Conservation (phyloP, 2,113 vertebrate species). For the Labeo rohita region DNA sequence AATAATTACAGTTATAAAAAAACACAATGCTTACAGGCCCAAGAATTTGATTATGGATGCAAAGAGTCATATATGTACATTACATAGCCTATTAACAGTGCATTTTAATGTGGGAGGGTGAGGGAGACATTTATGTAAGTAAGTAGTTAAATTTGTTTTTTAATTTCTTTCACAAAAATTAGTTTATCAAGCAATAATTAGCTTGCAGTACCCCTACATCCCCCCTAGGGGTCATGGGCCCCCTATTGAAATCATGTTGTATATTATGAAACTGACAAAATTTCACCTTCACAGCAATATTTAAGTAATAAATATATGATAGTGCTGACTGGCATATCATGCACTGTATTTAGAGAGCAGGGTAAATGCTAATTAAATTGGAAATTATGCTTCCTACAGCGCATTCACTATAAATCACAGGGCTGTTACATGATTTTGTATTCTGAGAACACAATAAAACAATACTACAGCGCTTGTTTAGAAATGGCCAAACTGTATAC, state of each 20-base stretch:
- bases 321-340: constrained; percentile 52
- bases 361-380: background rate
- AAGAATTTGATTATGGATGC: background rate
- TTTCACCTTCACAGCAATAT: background rate
- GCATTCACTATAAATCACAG: background rate
- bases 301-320: background rate
- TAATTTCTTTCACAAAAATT: background rate
- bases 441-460: constrained; percentile 1
- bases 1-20: no score
- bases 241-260: background rate
- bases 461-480: background rate
- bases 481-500: background rate
- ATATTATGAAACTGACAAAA: background rate
- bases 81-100: background rate
- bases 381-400: background rate
- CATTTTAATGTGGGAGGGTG: background rate
- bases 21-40: no score
- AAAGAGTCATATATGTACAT: background rate
- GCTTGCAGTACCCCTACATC: background rate
- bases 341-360: background rate
- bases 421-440: background rate
- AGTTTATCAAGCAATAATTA: background rate
- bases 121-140: background rate
- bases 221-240: background rate
- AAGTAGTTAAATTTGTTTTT: background rate